A percentile compares a stretch with the other conserved stretches of the same genome.
Conservation (phyloP, 2,113 vertebrate species). For the Nematolebias whitei region DNA sequence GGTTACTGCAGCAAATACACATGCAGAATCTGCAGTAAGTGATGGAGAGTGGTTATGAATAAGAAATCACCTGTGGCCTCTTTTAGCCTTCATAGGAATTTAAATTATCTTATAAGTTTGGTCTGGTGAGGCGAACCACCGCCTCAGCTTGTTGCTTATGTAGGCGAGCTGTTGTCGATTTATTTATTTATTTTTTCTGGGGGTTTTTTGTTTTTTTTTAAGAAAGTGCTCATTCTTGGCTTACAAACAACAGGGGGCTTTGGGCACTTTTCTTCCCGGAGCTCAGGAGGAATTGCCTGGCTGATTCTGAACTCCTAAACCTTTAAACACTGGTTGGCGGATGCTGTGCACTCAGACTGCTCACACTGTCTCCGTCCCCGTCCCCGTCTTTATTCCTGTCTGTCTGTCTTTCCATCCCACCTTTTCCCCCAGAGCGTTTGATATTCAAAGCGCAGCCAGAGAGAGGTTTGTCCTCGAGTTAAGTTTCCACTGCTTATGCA, state of each 20-base stretch:
- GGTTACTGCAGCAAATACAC: slow-evolving; percentile 6
- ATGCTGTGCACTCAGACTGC: slow-evolving; percentile 44
- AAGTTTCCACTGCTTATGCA: slow-evolving; percentile 80
- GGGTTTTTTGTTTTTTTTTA: slow-evolving; percentile 30
- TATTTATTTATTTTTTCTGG: slow-evolving; percentile 23
- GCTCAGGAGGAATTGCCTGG: slow-evolving; percentile 56
- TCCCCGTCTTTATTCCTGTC: slow-evolving; percentile 54
- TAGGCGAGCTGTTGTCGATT: slow-evolving; percentile 12
- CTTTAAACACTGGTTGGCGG: slow-evolving; percentile 70
- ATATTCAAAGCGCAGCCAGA: slow-evolving; percentile 65
- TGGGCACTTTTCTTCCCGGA: slow-evolving; percentile 58
- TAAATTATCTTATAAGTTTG: slow-evolving; percentile 13
- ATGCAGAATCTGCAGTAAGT: not conserved
- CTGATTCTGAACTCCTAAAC: slow-evolving; percentile 76
- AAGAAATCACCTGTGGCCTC: slow-evolving; percentile 40
- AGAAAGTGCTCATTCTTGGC: slow-evolving; percentile 44
- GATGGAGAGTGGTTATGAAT: slow-evolving; percentile 26
- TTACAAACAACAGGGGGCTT: slow-evolving; percentile 69
- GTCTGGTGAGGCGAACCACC: slow-evolving; percentile 31
- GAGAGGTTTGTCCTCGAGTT: slow-evolving; percentile 73
- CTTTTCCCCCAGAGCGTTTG: slow-evolving; percentile 56
- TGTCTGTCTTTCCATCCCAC: slow-evolving; percentile 51
- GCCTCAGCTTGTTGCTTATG: slow-evolving; percentile 33
- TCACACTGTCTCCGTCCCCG: slow-evolving; percentile 56
- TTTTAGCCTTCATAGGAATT: slow-evolving; percentile 11